Evolutionary conservation across 2,888 invertebrate species (phyloP).

Genomic region (Thymelicus acteon): DNA sequence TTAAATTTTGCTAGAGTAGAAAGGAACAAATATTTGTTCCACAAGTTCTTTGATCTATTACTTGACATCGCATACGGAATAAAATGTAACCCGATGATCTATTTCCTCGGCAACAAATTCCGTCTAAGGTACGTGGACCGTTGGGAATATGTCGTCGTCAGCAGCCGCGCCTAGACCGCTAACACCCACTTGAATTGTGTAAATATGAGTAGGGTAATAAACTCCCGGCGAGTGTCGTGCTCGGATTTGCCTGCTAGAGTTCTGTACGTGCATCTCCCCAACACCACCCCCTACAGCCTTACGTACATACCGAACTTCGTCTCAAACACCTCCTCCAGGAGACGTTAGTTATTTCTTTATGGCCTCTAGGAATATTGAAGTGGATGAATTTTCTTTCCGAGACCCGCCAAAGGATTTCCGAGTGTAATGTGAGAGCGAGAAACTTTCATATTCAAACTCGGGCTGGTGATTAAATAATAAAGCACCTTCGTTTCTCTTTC

Average conservation of each 20-base stretch:
- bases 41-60: conserved; percentile 27
- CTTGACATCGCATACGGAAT: conserved; percentile 24
- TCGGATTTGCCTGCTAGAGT: conserved; percentile 76
- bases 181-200: conserved; percentile 76
- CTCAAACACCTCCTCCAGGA: conserved; percentile 60
- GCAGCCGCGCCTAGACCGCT: conserved; percentile 59
- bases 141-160: conserved; percentile 51
- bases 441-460: conserved; percentile 22
- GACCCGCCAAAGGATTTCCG: conserved; percentile 25
- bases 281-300: conserved; percentile 51
- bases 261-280: conserved; percentile 71
- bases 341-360: conserved; percentile 60
- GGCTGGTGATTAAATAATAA: conserved; percentile 23
- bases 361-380: conserved; percentile 46
- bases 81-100: conserved; percentile 37
- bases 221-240: conserved; percentile 69
- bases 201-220: conserved; percentile 81
- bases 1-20: conserved; percentile 1
- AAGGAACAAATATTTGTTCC: conserved; percentile 28
- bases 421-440: conserved; percentile 27
- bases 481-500: neutral
- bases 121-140: conserved; percentile 46
- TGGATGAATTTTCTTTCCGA: conserved; percentile 38
- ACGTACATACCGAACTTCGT: conserved; percentile 67
- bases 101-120: conserved; percentile 41